Base-by-base conservation (phyloP, 2,113 vertebrate genomes). In the Macroglossus sobrinus region DNA sequence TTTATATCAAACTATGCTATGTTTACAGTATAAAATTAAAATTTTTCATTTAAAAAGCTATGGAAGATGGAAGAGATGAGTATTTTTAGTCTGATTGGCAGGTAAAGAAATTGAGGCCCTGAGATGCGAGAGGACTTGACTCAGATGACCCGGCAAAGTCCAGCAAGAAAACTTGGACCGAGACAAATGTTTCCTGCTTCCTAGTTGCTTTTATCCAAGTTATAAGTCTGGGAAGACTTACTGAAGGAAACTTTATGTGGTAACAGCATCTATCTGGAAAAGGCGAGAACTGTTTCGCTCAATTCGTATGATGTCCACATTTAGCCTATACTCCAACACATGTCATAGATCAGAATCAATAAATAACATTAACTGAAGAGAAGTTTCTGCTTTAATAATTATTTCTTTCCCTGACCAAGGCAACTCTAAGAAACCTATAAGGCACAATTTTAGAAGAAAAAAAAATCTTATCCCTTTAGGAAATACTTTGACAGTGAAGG, bases 401-500 rank as follows among this genome's bases (percentile, higher is more conserved):
- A 47, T 88, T 75, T 90, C 7, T 94, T 47, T 85, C 81, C 38
- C 71, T 86, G 45, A 87, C 28, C 61, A 88, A 94, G 22, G 21
- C 40, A 89, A 84, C 4, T 66, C 43, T 94, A 38, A 93, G n/a
- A 93, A 87, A 76, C 78, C 64, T 84, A n/a, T 61, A 76, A 87
- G 64, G 35, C 26, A 91, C 11, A 66, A 69, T 85, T 95, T 79
- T 59, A 72, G 50, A 45, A 57, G 21, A 84, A 26, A 35, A 91
- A 64, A 87, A 86, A n/a, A 45, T 28, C 53, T 28, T 91, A 59
- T n/a, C n/a, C 50, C 11, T 84, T 94, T 86, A 90, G 63, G 50
- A 95, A 81, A 75, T 86, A 93, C 57, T 91, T 80, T 93, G 53
- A 80, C 57, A 33, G 40, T 68, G 16, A 96, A 91, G 53, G 26